Evolutionary conservation across 1,140 invertebrate species (phyloP), one percentile per base, ranked within the genome.

Genomic region (Heliconius nattereri): DNA sequence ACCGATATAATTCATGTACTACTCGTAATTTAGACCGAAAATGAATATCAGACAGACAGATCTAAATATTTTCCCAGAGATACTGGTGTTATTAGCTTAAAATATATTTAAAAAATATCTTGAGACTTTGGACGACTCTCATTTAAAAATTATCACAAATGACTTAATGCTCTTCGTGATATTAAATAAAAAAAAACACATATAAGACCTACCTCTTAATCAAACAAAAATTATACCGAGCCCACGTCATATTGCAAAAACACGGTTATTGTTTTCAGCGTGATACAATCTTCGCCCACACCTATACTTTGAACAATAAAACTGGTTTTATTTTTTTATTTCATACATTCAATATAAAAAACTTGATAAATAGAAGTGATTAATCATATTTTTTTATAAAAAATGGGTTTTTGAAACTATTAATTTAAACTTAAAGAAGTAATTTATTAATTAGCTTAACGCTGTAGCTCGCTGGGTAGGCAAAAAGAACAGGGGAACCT

Each of bases 231-330:
- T 66, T 26, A 29, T 66, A 66, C 26, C 60, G 29, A 66, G 60
- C 60, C 26, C 60, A 66, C 60, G 26, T 66, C 23, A 66, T 23
- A 23, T 66, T 29, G 60, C 60, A 66, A 66, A 66, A 66, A 66
- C 60, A 66, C 60, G 60, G 60, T 66, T 66, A 66, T 66, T 66
- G 60, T 66, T 66, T 66, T 66, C 60, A 66, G 60, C 60, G 26
- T 66, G 60, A 66, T 66, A 66, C 60, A 16, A 66, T 29, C 23
- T 66, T 66, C 60, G 60, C 60, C 60, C 60, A 66, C 60, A 66
- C 26, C 0, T 11, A 66, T 66, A 2, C 8, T n/a, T 60, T 60
- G n/a, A 60, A 26, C 13, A 66, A 66, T 66, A 66, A 66, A 26
- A 66, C 60, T 66, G 60, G 60, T 66, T 66, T 26, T 66, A 29